Evolutionary conservation across 1,140 invertebrate genomes (phyloP).

Genomic region (Metopolophium dirhodum): DNA sequence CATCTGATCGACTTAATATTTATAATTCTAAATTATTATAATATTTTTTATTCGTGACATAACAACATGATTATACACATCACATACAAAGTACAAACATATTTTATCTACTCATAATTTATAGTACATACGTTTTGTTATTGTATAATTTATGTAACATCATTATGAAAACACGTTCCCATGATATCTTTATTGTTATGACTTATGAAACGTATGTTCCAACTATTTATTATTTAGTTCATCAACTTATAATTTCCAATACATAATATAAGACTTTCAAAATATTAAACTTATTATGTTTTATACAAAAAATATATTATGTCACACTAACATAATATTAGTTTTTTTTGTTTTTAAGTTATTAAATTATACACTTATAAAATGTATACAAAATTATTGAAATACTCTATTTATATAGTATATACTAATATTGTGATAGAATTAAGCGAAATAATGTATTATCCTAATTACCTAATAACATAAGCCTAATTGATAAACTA

Average conservation of each 20-base stretch:
- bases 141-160: conserved; percentile 12
- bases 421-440: not conserved
- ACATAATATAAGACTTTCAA: not conserved
- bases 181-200: not conserved
- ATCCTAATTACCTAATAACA: not conserved
- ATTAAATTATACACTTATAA: too few species aligned
- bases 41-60: not conserved
- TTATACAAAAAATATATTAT: not conserved
- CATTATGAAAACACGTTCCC: not conserved
- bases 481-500: not conserved
- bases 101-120: not conserved
- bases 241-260: not conserved
- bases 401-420: too few species aligned
- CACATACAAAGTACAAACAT: not conserved
- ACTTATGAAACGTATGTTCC: not conserved
- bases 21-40: not conserved
- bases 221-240: not conserved
- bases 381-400: not conserved
- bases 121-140: not conserved
- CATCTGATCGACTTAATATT: not conserved
- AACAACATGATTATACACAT: conserved; percentile 12
- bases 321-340: not conserved
- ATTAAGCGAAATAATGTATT: not conserved
- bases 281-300: not conserved
- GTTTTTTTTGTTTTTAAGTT: too few species aligned